phyloP scores from a whole-genome alignment of 53 echinoderm and acorn worm genomes.

The Luidia sarsii region DNA sequence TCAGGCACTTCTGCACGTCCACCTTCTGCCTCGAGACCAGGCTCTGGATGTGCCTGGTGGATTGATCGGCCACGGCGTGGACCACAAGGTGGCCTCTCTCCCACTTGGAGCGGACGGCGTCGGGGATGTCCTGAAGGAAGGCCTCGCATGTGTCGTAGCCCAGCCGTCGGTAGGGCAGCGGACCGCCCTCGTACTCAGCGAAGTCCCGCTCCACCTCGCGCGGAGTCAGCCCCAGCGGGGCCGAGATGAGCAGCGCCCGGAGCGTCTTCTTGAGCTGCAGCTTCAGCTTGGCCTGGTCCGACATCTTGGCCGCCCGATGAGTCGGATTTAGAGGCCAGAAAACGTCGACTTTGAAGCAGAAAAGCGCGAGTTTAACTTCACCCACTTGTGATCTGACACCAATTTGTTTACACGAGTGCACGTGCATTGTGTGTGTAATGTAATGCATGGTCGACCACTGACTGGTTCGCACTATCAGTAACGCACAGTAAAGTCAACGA shows the following conservation, averaged over 20 bases:
- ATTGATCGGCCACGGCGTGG: constrained; percentile 70
- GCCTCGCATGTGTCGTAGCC: constrained; percentile 86
- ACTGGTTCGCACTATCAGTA: no score
- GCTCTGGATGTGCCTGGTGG: constrained; percentile 82
- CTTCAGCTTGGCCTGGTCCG: constrained; percentile 89
- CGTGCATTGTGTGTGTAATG: no score
- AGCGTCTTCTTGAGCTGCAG: constrained; percentile 82
- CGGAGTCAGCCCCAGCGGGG: constrained; percentile 81
- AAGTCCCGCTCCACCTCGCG: constrained; percentile 79
- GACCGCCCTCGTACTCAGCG: constrained; percentile 63
- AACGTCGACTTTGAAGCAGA: no score
- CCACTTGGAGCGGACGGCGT: constrained; percentile 67
- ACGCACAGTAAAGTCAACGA: no score
- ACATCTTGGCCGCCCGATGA: constrained; percentile 79
- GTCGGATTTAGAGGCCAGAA: not conserved
- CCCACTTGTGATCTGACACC: no score
- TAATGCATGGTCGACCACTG: no score
- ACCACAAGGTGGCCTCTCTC: constrained; percentile 84
- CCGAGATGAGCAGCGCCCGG: constrained; percentile 82
- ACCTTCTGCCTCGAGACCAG: constrained; percentile 84
- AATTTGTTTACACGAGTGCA: no score
- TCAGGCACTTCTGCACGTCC: constrained; percentile 70
- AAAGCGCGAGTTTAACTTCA: no score
- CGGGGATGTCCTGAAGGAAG: constrained; percentile 77
- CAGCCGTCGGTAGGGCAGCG: constrained; percentile 74